phyloP scores from a whole-genome alignment of 1,140 invertebrate species.

The Drosophila nannoptera region DNA sequence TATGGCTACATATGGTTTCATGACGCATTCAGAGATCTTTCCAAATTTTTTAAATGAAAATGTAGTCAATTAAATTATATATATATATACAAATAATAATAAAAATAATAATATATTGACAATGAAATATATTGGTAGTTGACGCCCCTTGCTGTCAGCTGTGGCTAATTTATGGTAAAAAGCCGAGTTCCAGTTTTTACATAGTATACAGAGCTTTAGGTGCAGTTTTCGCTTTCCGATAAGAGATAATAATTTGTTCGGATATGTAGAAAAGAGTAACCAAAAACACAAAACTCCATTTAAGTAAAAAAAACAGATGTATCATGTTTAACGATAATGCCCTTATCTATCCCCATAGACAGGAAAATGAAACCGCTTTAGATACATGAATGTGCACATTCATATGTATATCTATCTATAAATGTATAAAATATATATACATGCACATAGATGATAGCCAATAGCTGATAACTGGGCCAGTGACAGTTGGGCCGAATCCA shows the following conservation, averaged over 20 bases:
- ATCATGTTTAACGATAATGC: slow-evolving; percentile 65
- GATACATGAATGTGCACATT: slow-evolving; percentile 15
- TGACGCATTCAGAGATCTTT: not conserved
- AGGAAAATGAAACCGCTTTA: slow-evolving; percentile 42
- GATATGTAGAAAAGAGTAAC: slow-evolving; percentile 13
- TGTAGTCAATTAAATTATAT: too few relatives aligned
- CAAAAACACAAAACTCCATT: slow-evolving; percentile 23
- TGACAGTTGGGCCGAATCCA: slow-evolving; percentile 9
- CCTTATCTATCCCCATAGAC: slow-evolving; percentile 60
- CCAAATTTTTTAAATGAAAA: slow-evolving; percentile 2
- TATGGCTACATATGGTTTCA: not conserved
- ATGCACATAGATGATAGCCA: slow-evolving; percentile 5
- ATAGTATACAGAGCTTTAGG: not conserved
- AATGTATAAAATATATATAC: slow-evolving; percentile 14
- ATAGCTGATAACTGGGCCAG: slow-evolving; percentile 16
- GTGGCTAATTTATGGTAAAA: not conserved
- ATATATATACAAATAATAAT: too few relatives aligned
- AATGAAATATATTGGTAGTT: not conserved
- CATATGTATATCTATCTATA: slow-evolving; percentile 5
- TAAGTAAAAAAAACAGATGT: slow-evolving; percentile 57
- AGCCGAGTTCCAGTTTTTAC: not conserved
- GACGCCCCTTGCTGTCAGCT: not conserved
- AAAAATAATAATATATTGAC: too few relatives aligned
- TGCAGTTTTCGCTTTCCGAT: slow-evolving; percentile 9
- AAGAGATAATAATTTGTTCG: slow-evolving; percentile 28